Conservation (phyloP, 2,113 vertebrate species). For the Plectropomus leopardus region DNA sequence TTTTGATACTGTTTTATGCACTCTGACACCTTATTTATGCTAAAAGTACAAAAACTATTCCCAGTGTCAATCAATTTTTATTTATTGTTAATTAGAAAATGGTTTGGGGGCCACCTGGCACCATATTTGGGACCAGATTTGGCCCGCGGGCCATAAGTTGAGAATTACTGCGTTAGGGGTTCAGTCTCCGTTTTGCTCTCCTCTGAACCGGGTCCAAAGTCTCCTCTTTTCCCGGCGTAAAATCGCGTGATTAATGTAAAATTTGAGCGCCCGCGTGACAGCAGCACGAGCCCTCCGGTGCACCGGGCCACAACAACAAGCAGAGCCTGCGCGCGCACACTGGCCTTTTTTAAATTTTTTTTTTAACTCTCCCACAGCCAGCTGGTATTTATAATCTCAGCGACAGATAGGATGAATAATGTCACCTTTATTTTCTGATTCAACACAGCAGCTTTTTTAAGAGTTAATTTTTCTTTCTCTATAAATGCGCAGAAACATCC, state of each 20-base stretch:
- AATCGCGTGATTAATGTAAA: slow-evolving; percentile 76
- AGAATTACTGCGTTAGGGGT: too few species aligned
- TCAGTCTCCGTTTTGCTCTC: too few species aligned
- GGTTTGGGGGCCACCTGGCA: too few species aligned
- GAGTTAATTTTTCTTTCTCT: not conserved
- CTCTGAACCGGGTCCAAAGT: slow-evolving; percentile 41
- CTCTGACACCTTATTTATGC: too few species aligned
- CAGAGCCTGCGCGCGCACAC: slow-evolving; percentile 45
- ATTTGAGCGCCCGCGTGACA: slow-evolving; percentile 74
- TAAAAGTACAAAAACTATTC: too few species aligned
- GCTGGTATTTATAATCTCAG: slow-evolving; percentile 59
- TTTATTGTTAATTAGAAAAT: too few species aligned
- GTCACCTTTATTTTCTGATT: slow-evolving; percentile 60
- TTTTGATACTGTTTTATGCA: too few species aligned
- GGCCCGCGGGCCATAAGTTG: too few species aligned
- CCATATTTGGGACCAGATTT: too few species aligned
- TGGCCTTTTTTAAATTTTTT: slow-evolving; percentile 8
- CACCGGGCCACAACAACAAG: slow-evolving; percentile 36
- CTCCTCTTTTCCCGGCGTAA: slow-evolving; percentile 52
- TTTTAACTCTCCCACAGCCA: slow-evolving; percentile 41
- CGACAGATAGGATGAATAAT: slow-evolving; percentile 57
- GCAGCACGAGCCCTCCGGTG: slow-evolving; percentile 55
- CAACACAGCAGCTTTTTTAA: slow-evolving; percentile 39
- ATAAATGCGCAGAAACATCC: not conserved
- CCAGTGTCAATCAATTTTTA: too few species aligned